phyloP scores from a whole-genome alignment of 1,140 invertebrate species.

The Rhynchophorus ferrugineus region DNA sequence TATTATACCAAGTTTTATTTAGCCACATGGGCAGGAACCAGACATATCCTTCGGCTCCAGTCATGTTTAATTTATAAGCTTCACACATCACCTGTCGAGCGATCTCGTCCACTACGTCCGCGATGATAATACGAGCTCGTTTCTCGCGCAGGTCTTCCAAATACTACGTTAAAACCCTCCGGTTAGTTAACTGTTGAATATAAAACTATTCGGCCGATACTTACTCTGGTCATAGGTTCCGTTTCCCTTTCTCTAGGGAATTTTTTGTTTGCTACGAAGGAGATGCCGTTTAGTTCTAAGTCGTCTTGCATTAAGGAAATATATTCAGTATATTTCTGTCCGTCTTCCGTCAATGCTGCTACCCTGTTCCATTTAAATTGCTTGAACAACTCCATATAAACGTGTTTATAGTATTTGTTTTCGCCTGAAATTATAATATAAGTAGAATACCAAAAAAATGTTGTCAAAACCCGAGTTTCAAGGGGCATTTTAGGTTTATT shows the following conservation, averaged over 20 bases:
- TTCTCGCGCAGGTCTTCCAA: constrained; percentile 60
- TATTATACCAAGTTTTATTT: constrained; percentile 58
- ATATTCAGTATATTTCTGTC: constrained; percentile 75
- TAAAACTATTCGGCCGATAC: too few relatives aligned
- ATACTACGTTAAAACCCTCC: constrained; percentile 53
- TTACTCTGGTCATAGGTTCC: constrained; percentile 35
- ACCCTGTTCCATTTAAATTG: constrained; percentile 61
- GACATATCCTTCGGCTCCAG: constrained; percentile 59
- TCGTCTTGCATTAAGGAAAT: constrained; percentile 62
- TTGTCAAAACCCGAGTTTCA: too few relatives aligned
- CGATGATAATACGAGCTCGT: constrained; percentile 67
- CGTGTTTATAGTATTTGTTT: constrained; percentile 65
- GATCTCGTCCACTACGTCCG: constrained; percentile 61
- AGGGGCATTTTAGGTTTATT: too few relatives aligned
- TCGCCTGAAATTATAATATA: too few relatives aligned
- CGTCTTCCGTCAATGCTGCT: constrained; percentile 69
- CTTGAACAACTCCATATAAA: constrained; percentile 60
- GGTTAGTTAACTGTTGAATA: too few relatives aligned
- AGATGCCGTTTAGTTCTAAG: constrained; percentile 54
- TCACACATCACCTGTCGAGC: constrained; percentile 68
- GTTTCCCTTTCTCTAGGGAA: constrained; percentile 49
- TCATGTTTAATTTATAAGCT: constrained; percentile 64
- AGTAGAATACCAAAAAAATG: too few relatives aligned
- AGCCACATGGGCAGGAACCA: constrained; percentile 80
- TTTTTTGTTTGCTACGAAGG: constrained; percentile 63